These are phyloP conservation scores for Drosophila sproati DNA, from an alignment of 1,140 invertebrate genomes.

Conservation along the genomic window DNA sequence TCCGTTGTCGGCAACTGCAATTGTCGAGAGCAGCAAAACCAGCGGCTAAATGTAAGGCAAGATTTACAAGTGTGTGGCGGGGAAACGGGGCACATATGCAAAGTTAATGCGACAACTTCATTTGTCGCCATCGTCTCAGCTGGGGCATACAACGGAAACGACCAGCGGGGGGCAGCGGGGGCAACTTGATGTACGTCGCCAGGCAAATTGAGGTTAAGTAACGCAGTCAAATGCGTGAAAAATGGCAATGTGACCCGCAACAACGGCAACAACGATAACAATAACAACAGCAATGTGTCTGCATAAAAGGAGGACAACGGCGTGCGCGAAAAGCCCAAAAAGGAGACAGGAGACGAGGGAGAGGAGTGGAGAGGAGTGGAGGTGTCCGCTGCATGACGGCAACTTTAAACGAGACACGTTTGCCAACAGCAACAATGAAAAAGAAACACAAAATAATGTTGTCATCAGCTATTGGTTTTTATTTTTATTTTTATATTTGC, in stretches of 20 bases:
- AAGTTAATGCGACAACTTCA: conserved; percentile 70
- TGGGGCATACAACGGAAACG: conserved; percentile 62
- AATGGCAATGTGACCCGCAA: conserved; percentile 57
- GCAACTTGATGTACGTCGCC: conserved; percentile 58
- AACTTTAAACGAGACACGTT: conserved; percentile 61
- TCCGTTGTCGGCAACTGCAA: conserved; percentile 39
- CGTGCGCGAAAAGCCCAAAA: conserved; percentile 39
- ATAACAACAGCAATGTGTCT: conserved; percentile 20
- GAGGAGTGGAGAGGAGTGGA: background rate
- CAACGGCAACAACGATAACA: conserved; percentile 22
- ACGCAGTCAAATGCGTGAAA: conserved; percentile 81
- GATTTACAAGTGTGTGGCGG: conserved; percentile 8
- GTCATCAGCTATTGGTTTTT: conserved; percentile 60
- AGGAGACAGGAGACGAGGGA: conserved; percentile 13
- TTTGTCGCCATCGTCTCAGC: conserved; percentile 48
- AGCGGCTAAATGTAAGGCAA: conserved; percentile 3
- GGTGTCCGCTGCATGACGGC: conserved; percentile 72
- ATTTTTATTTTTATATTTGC: conserved; percentile 22
- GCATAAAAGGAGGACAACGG: conserved; percentile 51
- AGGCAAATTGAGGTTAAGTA: conserved; percentile 77
- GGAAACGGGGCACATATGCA: conserved; percentile 49
- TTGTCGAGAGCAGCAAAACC: conserved; percentile 22
- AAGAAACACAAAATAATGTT: conserved; percentile 40
- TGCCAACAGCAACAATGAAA: conserved; percentile 16
- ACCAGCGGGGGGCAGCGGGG: conserved; percentile 22